Percentiles rank a stretch among this genome's conserved stretches.
Evolutionary conservation across 1,140 invertebrate genomes (phyloP).

Genomic region (Lasioglossum baleicum): DNA sequence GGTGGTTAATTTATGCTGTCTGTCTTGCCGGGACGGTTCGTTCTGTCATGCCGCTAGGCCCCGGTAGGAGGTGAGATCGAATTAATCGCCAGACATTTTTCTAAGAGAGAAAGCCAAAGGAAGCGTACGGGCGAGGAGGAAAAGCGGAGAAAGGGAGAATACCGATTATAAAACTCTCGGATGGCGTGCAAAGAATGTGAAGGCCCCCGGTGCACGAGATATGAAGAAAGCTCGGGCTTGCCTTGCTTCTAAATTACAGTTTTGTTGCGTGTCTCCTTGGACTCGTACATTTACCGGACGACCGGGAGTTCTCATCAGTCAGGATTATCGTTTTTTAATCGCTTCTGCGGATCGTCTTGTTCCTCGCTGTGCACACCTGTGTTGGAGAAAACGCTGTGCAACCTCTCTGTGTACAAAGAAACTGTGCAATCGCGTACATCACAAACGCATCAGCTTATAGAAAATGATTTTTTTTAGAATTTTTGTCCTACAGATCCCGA

Average conservation of each 20-base stretch:
- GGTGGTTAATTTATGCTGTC: slow-evolving; percentile 59
- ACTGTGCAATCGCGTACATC: too few species aligned
- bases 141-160: slow-evolving; percentile 40
- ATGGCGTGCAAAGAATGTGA: slow-evolving; percentile 73
- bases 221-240: slow-evolving; percentile 65
- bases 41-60: slow-evolving; percentile 51
- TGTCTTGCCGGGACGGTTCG: slow-evolving; percentile 52
- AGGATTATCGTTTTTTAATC: slow-evolving; percentile 72
- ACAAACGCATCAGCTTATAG: too few species aligned
- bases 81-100: slow-evolving; percentile 75
- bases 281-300: slow-evolving; percentile 70
- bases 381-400: too few species aligned
- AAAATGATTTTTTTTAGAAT: too few species aligned
- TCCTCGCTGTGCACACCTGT: neutral
- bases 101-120: slow-evolving; percentile 35
- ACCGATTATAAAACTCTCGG: slow-evolving; percentile 73
- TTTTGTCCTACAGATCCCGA: too few species aligned
- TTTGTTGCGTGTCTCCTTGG: slow-evolving; percentile 72
- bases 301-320: slow-evolving; percentile 66
- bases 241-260: slow-evolving; percentile 63
- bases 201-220: slow-evolving; percentile 62
- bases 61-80: slow-evolving; percentile 56
- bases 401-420: too few species aligned
- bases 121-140: slow-evolving; percentile 38
- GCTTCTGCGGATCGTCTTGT: slow-evolving; percentile 2